A percentile compares a stretch with the other conserved stretches of the same genome.
phyloP scores from a whole-genome alignment of 2,113 vertebrate genomes.

The Synchiropus splendidus region DNA sequence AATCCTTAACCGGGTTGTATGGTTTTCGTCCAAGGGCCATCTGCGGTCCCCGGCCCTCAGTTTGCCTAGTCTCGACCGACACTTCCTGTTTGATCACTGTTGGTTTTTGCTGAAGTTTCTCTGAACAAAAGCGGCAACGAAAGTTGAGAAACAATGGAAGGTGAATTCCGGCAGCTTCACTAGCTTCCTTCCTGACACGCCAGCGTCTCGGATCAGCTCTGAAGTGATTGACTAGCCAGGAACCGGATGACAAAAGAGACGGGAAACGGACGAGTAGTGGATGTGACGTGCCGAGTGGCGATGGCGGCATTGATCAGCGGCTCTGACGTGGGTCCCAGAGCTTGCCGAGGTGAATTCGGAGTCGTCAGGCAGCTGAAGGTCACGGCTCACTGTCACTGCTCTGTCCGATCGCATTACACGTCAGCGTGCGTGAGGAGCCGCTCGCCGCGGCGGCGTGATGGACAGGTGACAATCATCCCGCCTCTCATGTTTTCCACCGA shows the following conservation, averaged over 20 bases:
- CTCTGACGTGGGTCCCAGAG: constrained; percentile 53
- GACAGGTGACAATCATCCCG: constrained; percentile 66
- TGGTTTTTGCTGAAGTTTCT: too few relatives aligned
- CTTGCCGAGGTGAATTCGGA: constrained; percentile 55
- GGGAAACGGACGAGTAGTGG: constrained; percentile 51
- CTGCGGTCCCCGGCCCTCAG: too few relatives aligned
- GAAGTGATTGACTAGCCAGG: constrained; percentile 53
- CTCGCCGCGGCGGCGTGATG: constrained; percentile 47
- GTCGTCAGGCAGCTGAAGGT: constrained; percentile 67
- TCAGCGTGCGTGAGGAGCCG: constrained; percentile 36
- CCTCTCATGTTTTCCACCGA: constrained; percentile 34
- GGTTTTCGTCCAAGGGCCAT: too few relatives aligned
- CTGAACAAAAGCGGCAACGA: too few relatives aligned
- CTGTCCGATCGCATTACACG: constrained; percentile 64
- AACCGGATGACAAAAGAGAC: constrained; percentile 55
- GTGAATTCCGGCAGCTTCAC: constrained; percentile 39
- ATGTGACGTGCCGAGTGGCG: constrained; percentile 65
- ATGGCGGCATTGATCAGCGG: constrained; percentile 66
- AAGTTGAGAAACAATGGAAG: constrained; percentile 15
- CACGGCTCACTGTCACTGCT: constrained; percentile 66
- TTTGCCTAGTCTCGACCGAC: too few relatives aligned
- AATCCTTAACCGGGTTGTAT: too few relatives aligned
- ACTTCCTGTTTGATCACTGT: too few relatives aligned
- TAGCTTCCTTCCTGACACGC: constrained; percentile 24
- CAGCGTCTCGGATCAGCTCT: constrained; percentile 16